Evolutionary conservation across 2,888 invertebrate species (phyloP), one percentile per base, ranked within the genome.

Genomic region (Callimorpha dominula): DNA sequence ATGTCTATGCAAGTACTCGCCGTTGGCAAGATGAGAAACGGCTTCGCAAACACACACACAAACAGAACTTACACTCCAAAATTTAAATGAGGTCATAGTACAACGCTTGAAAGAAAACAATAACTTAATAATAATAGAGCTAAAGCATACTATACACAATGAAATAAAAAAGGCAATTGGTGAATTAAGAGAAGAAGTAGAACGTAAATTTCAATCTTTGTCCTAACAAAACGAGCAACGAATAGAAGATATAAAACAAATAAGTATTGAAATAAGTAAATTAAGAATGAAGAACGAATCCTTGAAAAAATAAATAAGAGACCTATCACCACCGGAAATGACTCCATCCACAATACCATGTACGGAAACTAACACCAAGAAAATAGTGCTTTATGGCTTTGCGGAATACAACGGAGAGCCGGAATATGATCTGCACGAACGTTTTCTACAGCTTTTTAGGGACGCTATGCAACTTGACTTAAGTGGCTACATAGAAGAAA

Each of bases 61-160:
- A 63, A 31, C 42, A 42, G 15, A 15, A 8, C 43, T 42, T 17
- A 64, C 42, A 4, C 42, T 64, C 1, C 3, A 64, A 15, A 64
- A 43, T 6, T 64, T 64, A 64, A 64, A 43, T 17, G 64, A 64
- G 8, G 6, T 64, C 7, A 42, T 64, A 42, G 14, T 43, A 42
- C 43, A 17, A 64, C 42, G 64, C 9, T 12, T 64, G 42, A 64
- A 64, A 43, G 64, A 64, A 42, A 64, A 64, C 17, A 64, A 42
- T 9, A 43, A 64, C 15, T 43, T 17, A 14, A 64, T 64, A 15
- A 64, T 64, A 42, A 4, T 15, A 15, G 64, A 64, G 14, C 42
- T 64, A 17, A 42, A 64, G 14, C 5, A 64, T 43, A 64, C 64
- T 3, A 64, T 64, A 14, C 64, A 64, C 6, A 43, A 9, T 5